A percentile compares a stretch with the other conserved stretches of the same genome.
phyloP scores from a whole-genome alignment of 2,113 vertebrate species.

The Campylomormyrus tamandua region DNA sequence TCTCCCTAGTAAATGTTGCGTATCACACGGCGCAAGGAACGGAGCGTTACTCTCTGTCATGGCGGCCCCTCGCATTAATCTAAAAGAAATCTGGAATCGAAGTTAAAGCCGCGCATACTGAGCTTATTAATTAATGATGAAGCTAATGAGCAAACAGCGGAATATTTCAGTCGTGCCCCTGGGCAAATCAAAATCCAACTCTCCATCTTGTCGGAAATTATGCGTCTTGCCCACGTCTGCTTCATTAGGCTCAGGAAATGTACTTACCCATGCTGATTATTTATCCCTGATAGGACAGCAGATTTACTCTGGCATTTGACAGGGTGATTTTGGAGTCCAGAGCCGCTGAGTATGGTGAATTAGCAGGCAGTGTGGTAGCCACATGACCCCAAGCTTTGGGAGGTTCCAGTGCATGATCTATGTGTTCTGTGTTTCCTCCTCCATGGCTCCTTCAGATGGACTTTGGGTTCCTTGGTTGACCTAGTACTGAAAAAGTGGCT shows the following conservation, averaged over 20 bases:
- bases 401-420: not conserved
- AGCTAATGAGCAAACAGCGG: slow-evolving; percentile 16
- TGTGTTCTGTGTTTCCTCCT: not conserved
- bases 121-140: slow-evolving; percentile 17
- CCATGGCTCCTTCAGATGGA: not conserved
- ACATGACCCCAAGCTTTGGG: not conserved
- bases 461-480: not conserved
- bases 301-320: not conserved
- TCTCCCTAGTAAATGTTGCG: not conserved
- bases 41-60: not conserved
- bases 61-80: not conserved
- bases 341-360: not conserved
- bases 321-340: not conserved
- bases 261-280: not conserved
- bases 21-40: not conserved
- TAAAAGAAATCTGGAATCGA: not conserved
- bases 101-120: not conserved
- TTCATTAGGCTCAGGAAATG: slow-evolving; percentile 11
- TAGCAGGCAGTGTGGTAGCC: not conserved
- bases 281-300: not conserved
- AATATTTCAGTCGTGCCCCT: slow-evolving; percentile 16
- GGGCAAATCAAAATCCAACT: slow-evolving; percentile 10
- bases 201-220: slow-evolving; percentile 16
- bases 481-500: not conserved
- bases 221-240: not conserved